These are phyloP conservation scores for Acanthis flammea DNA, from an alignment of 2,797 vertebrate genomes.

Conservation along the genomic window DNA sequence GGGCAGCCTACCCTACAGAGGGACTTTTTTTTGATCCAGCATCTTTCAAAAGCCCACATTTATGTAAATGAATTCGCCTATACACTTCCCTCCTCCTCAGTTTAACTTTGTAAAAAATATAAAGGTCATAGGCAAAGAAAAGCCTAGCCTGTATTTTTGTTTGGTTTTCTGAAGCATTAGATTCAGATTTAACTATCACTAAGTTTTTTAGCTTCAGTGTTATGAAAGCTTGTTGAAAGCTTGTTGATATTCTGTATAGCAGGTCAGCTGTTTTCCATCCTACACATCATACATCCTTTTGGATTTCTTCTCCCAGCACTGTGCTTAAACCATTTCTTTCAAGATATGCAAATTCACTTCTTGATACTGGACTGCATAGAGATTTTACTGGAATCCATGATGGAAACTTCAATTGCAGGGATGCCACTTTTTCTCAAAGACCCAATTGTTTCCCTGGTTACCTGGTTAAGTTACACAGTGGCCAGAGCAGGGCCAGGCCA, in stretches of 20 bases:
- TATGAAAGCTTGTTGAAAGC: conserved; percentile 57
- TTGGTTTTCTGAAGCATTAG: conserved; percentile 9
- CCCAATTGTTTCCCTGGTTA: not conserved
- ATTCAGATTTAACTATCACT: conserved; percentile 28
- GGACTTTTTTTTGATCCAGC: not conserved
- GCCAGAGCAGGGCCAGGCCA: not conserved
- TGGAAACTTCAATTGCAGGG: not conserved
- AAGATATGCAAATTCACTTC: not conserved
- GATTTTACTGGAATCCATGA: not conserved
- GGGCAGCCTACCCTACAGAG: not conserved
- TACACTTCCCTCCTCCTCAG: not conserved
- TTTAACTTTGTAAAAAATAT: conserved; percentile 16
- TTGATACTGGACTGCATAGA: not conserved
- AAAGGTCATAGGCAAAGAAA: conserved; percentile 19
- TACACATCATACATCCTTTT: conserved; percentile 34
- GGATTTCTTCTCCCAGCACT: not conserved
- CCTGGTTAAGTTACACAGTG: not conserved
- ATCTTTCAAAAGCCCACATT: conserved; percentile 11
- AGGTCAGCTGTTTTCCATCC: conserved; percentile 46
- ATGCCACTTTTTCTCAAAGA: not conserved
- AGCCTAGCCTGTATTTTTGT: conserved; percentile 25
- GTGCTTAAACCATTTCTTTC: conserved; percentile 11
- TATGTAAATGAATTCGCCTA: conserved; percentile 5
- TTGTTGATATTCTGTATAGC: conserved; percentile 49
- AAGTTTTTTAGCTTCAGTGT: not conserved